phyloP scores from a whole-genome alignment of 2,797 vertebrate species.

The Pyrocephalus nanus region DNA sequence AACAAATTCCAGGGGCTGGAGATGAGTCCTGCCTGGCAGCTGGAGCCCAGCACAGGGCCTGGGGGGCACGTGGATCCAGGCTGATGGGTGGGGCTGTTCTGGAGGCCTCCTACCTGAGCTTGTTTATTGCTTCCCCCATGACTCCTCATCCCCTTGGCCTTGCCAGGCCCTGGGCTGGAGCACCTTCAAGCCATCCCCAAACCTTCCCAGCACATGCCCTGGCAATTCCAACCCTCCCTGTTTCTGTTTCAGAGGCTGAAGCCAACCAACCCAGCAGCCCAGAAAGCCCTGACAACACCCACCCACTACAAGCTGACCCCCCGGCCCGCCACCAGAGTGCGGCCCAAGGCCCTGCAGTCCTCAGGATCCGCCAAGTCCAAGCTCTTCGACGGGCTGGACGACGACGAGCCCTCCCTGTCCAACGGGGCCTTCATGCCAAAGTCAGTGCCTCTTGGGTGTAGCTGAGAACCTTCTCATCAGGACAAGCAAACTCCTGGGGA shows the following conservation, averaged over 20 bases:
- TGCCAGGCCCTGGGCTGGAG: not conserved
- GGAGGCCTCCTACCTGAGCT: not conserved
- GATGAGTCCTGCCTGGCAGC: not conserved
- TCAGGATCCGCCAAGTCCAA: conserved; percentile 89
- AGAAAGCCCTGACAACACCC: conserved; percentile 93
- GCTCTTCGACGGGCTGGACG: conserved; percentile 93
- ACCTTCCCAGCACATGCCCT: not conserved
- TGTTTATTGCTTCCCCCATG: fast-evolving
- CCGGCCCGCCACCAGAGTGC: conserved; percentile 88
- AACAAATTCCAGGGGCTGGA: not conserved
- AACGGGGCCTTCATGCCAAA: conserved; percentile 93
- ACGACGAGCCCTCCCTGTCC: conserved; percentile 88
- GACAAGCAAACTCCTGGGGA: fast-evolving
- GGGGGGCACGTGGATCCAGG: fast-evolving
- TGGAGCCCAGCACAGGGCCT: not conserved
- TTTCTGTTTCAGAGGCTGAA: conserved; percentile 85
- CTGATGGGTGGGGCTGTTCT: not conserved
- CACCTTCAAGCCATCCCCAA: not conserved
- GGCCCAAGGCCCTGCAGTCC: conserved; percentile 90
- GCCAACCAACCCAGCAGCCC: conserved; percentile 94
- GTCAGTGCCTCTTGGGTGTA: conserved; percentile 57
- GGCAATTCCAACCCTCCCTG: fast-evolving
- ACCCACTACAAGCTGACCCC: conserved; percentile 96
- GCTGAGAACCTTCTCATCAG: not conserved
- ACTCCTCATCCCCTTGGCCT: not conserved